phyloP scores from a whole-genome alignment of 2,888 invertebrate species.

The Hirtodrosophila duncani region DNA sequence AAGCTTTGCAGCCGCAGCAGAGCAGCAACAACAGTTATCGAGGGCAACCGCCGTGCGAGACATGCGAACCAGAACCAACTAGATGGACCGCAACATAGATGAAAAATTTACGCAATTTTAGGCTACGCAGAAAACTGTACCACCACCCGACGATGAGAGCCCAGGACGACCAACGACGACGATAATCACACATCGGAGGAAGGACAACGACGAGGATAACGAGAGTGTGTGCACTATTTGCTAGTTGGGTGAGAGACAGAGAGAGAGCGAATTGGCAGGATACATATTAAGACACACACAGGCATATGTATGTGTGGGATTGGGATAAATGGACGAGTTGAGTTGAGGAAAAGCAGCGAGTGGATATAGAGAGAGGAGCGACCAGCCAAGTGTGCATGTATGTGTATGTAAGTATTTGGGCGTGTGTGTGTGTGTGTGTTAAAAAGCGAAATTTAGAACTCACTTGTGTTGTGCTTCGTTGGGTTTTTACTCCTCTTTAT shows the following conservation, averaged over 20 bases:
- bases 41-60: constrained; percentile 60
- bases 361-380: constrained; percentile 25
- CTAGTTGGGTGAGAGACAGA: constrained; percentile 27
- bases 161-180: constrained; percentile 15
- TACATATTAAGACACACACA: too few relatives aligned
- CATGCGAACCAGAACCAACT: too few relatives aligned
- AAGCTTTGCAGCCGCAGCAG: constrained; percentile 18
- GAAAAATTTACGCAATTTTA: constrained; percentile 71
- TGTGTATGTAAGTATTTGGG: constrained; percentile 33
- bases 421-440: constrained; percentile 40
- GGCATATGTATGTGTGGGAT: constrained; percentile 1
- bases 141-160: constrained; percentile 47
- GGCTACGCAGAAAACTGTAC: constrained; percentile 72
- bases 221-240: constrained; percentile 57
- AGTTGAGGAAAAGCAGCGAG: constrained; percentile 54
- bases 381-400: constrained; percentile 17
- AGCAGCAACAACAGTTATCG: constrained; percentile 10
- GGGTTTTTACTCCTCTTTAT: constrained; percentile 27
- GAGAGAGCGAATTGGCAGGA: constrained; percentile 26
- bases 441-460: constrained; percentile 55
- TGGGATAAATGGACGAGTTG: constrained; percentile 39
- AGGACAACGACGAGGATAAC: constrained; percentile 17
- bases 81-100: constrained; percentile 61
- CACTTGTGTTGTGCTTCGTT: constrained; percentile 61
- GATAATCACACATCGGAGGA: constrained; percentile 4